These are phyloP conservation scores for Arctopsyche grandis DNA, from an alignment of 1,140 invertebrate species.

Conservation along the genomic window DNA sequence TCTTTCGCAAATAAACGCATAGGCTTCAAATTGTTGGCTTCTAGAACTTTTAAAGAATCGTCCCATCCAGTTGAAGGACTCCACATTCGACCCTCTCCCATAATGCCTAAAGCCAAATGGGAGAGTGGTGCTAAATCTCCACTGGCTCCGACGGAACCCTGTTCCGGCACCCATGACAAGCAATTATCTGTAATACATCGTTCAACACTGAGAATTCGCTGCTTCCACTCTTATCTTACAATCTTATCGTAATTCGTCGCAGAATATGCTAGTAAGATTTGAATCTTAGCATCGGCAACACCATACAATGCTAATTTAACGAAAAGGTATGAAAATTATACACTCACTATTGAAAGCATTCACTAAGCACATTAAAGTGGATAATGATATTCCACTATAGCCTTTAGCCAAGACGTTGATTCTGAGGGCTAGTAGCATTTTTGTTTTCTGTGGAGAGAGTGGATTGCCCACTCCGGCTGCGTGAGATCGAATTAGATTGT, in stretches of 20 bases:
- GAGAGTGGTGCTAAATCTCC: conserved; percentile 79
- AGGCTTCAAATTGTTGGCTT: conserved; percentile 67
- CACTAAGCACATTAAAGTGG: conserved; percentile 72
- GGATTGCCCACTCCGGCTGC: conserved; percentile 76
- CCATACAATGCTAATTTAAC: too few species aligned
- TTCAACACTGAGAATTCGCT: not conserved
- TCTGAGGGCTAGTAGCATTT: conserved; percentile 77
- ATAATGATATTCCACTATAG: conserved; percentile 75
- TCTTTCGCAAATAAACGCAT: conserved; percentile 75
- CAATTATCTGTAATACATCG: conserved; percentile 69
- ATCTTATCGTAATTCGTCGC: not conserved
- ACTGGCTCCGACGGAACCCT: conserved; percentile 80
- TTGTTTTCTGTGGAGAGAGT: conserved; percentile 70
- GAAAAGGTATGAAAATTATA: not conserved
- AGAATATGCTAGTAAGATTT: not conserved
- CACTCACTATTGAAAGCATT: conserved; percentile 76
- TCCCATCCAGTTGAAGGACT: conserved; percentile 77
- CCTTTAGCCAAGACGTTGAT: conserved; percentile 82
- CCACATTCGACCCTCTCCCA: conserved; percentile 86
- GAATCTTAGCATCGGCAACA: not conserved
- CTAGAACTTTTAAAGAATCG: conserved; percentile 68
- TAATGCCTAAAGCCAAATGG: conserved; percentile 75
- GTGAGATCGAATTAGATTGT: conserved; percentile 79
- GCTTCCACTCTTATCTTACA: not conserved
- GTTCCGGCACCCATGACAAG: conserved; percentile 79